Conservation (phyloP, 2,888 invertebrate species). For the Mesorhabditis spiculigera region DNA sequence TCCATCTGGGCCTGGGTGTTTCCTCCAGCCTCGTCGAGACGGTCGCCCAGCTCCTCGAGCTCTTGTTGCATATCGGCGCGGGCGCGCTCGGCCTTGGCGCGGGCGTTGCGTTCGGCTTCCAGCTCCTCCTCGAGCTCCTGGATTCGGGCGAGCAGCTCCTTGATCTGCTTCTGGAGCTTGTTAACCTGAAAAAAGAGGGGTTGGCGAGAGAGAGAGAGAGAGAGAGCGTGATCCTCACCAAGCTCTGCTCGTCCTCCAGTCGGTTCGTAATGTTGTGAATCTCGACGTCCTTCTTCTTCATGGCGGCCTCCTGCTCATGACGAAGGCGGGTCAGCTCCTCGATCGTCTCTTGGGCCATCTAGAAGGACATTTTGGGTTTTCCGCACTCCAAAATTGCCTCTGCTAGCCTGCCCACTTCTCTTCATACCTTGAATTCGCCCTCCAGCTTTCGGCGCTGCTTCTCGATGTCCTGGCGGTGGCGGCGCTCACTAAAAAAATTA, state of each 20-base stretch:
- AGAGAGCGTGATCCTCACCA: slow-evolving; percentile 68
- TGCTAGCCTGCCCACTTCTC: background rate
- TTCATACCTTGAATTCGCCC: slow-evolving; percentile 56
- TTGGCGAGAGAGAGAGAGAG: too few species aligned
- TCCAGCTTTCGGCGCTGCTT: slow-evolving; percentile 57
- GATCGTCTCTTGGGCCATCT: slow-evolving; percentile 55
- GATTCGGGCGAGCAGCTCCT: slow-evolving; percentile 92
- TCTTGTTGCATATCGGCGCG: slow-evolving; percentile 81
- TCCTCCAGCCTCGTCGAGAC: slow-evolving; percentile 97
- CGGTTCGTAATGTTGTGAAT: slow-evolving; percentile 89
- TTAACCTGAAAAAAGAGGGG: slow-evolving; percentile 57
- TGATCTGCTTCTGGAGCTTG: slow-evolving; percentile 96
- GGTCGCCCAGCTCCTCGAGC: slow-evolving; percentile 92
- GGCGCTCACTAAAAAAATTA: slow-evolving; percentile 39
- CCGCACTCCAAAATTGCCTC: background rate
- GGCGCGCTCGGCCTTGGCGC: slow-evolving; percentile 98
- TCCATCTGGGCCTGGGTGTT: slow-evolving; percentile 90
- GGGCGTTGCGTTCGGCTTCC: too few species aligned
- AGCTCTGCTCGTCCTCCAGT: slow-evolving; percentile 96
- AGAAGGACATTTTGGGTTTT: background rate
- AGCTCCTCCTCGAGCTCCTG: slow-evolving; percentile 99
- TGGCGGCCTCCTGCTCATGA: slow-evolving; percentile 48
- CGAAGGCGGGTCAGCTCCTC: slow-evolving; percentile 54
- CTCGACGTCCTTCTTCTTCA: slow-evolving; percentile 84
- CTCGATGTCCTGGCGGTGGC: slow-evolving; percentile 53